These are phyloP conservation scores for Heterocephalus glaber DNA, from an alignment of 2,113 vertebrate species.

Conservation along the genomic window DNA sequence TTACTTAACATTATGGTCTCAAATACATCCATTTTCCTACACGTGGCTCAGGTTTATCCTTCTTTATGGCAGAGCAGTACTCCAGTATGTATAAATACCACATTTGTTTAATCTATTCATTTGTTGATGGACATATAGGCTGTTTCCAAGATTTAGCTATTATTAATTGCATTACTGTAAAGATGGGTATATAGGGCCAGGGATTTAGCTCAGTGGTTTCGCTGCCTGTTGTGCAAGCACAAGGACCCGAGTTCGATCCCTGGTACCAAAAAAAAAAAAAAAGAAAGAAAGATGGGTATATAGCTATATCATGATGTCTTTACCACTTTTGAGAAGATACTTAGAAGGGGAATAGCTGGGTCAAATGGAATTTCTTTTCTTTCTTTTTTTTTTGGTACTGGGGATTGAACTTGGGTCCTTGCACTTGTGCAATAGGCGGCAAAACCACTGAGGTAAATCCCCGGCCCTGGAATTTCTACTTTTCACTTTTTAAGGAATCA, in stretches of 20 bases:
- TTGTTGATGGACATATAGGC: neutral
- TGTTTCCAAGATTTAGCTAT: neutral
- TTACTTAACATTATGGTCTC: neutral
- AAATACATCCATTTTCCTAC: neutral
- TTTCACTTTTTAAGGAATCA: neutral
- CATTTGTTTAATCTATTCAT: neutral
- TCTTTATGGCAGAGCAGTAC: neutral
- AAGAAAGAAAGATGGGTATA: neutral
- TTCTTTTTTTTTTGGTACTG: too few relatives aligned
- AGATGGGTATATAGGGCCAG: neutral
- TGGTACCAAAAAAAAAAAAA: too few relatives aligned
- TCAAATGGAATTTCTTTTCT: neutral
- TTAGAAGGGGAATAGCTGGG: neutral
- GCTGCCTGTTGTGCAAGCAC: too few relatives aligned
- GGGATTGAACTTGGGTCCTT: too few relatives aligned
- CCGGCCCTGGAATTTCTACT: neutral
- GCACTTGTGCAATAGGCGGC: too few relatives aligned
- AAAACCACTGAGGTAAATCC: too few relatives aligned
- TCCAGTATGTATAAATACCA: neutral
- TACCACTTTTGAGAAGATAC: neutral
- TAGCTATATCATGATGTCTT: neutral
- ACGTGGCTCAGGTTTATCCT: neutral
- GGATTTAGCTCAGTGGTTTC: too few relatives aligned
- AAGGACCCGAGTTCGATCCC: too few relatives aligned
- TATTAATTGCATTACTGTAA: neutral